Evolutionary conservation across 2,888 invertebrate species (phyloP).

Genomic region (Ennomos quercinarius): DNA sequence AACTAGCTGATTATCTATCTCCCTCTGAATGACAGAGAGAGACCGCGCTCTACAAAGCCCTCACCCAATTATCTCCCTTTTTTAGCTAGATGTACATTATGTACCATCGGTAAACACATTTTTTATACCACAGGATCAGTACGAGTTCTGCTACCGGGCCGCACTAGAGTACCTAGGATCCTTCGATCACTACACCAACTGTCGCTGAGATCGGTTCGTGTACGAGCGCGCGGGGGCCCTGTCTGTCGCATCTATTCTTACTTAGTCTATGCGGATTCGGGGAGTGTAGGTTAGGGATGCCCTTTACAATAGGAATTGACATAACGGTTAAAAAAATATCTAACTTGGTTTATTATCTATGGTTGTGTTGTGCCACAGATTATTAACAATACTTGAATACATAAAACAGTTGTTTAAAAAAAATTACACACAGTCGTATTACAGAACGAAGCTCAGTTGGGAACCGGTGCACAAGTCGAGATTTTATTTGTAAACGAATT

Average conservation of each 20-base stretch:
- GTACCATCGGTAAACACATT: no score
- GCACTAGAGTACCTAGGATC: constrained; percentile 99
- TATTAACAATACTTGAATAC: not conserved
- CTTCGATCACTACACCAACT: constrained; percentile 98
- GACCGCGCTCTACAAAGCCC: no score
- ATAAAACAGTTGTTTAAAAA: no score
- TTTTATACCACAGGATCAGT: constrained; percentile 93
- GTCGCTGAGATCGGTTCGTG: constrained; percentile 85
- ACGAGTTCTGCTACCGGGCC: constrained; percentile 99
- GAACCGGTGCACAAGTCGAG: no score
- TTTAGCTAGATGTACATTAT: no score
- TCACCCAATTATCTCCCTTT: no score
- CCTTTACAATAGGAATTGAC: constrained; percentile 32
- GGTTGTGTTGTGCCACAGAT: constrained; percentile 10
- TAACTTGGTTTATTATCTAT: constrained; percentile 1
- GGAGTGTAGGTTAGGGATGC: constrained; percentile 31
- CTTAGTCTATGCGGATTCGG: constrained; percentile 50
- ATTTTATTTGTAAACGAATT: no score
- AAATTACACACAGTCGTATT: no score
- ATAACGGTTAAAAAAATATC: constrained; percentile 4
- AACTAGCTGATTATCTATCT: no score
- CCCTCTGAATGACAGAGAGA: no score
- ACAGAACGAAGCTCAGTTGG: no score
- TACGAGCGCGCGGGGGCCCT: constrained; percentile 55
- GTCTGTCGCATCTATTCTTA: constrained; percentile 53